A percentile compares a stretch with the other conserved stretches of the same genome.
Conservation (phyloP, 1,140 invertebrate genomes). For the Popillia japonica region DNA sequence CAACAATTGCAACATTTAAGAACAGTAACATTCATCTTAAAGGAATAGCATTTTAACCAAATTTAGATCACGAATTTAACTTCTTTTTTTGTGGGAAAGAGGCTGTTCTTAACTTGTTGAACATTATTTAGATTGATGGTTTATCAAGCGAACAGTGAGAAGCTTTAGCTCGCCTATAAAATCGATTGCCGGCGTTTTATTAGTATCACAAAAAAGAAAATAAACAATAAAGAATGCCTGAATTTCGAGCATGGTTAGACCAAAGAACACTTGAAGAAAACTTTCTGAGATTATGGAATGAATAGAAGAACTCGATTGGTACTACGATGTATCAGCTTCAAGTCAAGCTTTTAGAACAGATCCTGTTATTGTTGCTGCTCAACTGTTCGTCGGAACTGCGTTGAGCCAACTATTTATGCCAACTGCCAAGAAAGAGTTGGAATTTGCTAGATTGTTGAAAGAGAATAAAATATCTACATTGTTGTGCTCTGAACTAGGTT, state of each 20-base stretch:
- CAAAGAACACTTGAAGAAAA: slow-evolving; percentile 89
- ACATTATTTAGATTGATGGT: slow-evolving; percentile 65
- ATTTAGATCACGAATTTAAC: slow-evolving; percentile 91
- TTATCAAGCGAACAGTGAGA: slow-evolving; percentile 87
- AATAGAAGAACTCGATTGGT: slow-evolving; percentile 78
- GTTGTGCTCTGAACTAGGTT: slow-evolving; percentile 97
- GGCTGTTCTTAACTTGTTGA: slow-evolving; percentile 72
- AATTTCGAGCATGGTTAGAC: slow-evolving; percentile 89
- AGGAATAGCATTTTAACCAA: slow-evolving; percentile 81
- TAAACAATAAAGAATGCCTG: slow-evolving; percentile 76
- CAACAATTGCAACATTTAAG: no score
- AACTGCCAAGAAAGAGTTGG: slow-evolving; percentile 90
- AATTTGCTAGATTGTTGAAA: slow-evolving; percentile 89
- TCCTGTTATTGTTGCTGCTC: slow-evolving; percentile 89
- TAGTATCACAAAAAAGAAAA: slow-evolving; percentile 81
- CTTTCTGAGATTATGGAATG: slow-evolving; percentile 92
- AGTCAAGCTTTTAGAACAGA: slow-evolving; percentile 96
- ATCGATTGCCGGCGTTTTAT: slow-evolving; percentile 84
- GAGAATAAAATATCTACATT: slow-evolving; percentile 91
- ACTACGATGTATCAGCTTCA: slow-evolving; percentile 85
- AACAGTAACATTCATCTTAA: slow-evolving; percentile 91
- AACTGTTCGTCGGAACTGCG: slow-evolving; percentile 85
- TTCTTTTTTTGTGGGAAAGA: slow-evolving; percentile 96
- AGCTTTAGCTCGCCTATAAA: slow-evolving; percentile 73
- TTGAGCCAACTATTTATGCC: slow-evolving; percentile 90